Percentiles rank a stretch among this genome's conserved stretches.
Conservation (phyloP, 2,888 invertebrate species). For the Gerris lacustris region DNA sequence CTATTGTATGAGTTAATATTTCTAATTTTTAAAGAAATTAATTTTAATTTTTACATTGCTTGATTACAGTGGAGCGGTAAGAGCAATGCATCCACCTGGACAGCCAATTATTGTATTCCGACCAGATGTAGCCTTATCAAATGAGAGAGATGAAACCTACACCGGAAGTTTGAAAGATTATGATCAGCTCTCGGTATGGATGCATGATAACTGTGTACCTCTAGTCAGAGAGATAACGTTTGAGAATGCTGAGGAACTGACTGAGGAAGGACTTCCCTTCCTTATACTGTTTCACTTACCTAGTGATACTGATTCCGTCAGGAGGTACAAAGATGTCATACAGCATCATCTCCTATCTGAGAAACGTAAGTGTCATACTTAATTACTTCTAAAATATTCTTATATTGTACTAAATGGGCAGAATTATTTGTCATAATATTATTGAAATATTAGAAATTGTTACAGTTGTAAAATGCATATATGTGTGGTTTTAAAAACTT, state of each 20-base stretch:
- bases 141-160: constrained; percentile 73
- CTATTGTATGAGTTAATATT: too few relatives aligned
- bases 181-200: constrained; percentile 77
- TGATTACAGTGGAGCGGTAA: constrained; percentile 63
- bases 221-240: constrained; percentile 97
- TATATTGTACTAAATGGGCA: neutral
- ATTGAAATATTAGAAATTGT: too few relatives aligned
- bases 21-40: too few relatives aligned
- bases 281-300: constrained; percentile 89
- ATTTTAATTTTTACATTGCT: too few relatives aligned
- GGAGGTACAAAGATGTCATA: constrained; percentile 72
- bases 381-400: neutral
- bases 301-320: constrained; percentile 67
- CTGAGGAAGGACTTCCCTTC: constrained; percentile 96
- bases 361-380: constrained; percentile 60
- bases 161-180: constrained; percentile 59
- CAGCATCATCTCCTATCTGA: constrained; percentile 63
- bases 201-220: constrained; percentile 86
- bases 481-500: too few relatives aligned
- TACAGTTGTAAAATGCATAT: too few relatives aligned
- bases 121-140: constrained; percentile 63
- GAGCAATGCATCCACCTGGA: constrained; percentile 75
- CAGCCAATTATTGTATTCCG: constrained; percentile 72
- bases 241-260: constrained; percentile 97
- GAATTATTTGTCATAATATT: too few relatives aligned